phyloP scores from a whole-genome alignment of 2,888 invertebrate species.

The Clitarchus hookeri region DNA sequence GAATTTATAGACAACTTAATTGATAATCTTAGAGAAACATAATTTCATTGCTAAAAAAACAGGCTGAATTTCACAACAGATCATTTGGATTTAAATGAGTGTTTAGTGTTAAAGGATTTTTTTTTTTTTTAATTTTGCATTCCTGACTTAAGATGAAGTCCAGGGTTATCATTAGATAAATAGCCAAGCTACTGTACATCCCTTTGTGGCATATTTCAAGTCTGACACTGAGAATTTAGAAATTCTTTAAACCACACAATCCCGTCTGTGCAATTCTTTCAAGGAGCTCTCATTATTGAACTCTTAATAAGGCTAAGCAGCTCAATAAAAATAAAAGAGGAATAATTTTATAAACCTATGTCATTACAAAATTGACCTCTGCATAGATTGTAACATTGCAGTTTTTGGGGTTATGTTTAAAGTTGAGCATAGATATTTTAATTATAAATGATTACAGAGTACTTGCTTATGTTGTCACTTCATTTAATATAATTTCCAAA shows the following conservation, averaged over 20 bases:
- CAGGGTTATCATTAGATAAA: constrained; percentile 10
- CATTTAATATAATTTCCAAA: too few relatives aligned
- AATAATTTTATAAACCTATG: not conserved
- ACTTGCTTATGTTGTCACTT: too few relatives aligned
- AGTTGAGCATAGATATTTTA: too few relatives aligned
- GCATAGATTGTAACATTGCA: too few relatives aligned
- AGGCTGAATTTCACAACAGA: not conserved
- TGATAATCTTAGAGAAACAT: not conserved
- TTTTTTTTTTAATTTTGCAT: not conserved
- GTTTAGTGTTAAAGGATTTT: not conserved
- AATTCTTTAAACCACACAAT: not conserved
- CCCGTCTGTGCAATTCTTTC: too few relatives aligned
- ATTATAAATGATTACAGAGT: too few relatives aligned
- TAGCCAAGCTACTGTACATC: not conserved
- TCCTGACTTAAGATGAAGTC: not conserved
- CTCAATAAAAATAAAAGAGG: too few relatives aligned
- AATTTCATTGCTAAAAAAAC: not conserved
- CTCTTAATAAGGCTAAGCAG: too few relatives aligned
- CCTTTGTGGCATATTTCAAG: not conserved
- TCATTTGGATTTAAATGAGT: not conserved
- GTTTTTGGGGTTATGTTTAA: too few relatives aligned
- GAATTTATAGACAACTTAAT: not conserved
- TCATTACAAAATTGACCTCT: not conserved
- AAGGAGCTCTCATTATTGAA: not conserved
- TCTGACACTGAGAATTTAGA: not conserved